These are phyloP conservation scores for Schizothorax lantsangensis DNA, from an alignment of 2,797 vertebrate genomes.

Conservation along the genomic window DNA sequence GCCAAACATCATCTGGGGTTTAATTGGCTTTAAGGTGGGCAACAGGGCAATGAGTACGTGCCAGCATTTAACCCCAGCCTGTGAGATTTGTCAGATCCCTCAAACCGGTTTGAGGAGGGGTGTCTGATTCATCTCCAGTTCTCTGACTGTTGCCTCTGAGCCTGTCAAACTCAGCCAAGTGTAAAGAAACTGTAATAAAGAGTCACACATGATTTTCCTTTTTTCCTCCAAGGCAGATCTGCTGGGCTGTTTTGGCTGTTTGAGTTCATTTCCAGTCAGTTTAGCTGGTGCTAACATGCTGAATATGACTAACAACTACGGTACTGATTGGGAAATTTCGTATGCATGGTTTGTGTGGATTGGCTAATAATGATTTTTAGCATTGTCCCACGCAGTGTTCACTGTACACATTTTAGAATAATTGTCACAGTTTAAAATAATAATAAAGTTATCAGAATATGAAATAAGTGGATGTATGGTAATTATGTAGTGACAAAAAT, in stretches of 20 bases:
- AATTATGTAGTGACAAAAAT: background rate
- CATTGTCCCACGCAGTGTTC: background rate
- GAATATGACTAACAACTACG: background rate
- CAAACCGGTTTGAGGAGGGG: background rate
- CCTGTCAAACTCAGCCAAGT: conserved; percentile 51
- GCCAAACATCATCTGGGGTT: conserved; percentile 36
- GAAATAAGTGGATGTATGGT: background rate
- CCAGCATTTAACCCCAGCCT: conserved; percentile 31
- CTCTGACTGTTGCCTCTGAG: conserved; percentile 39
- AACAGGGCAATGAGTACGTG: conserved; percentile 44
- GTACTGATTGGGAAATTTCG: background rate
- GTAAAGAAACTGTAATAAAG: conserved; percentile 36
- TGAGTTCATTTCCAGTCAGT: background rate
- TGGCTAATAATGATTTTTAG: background rate
- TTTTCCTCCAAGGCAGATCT: background rate
- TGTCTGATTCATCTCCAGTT: conserved; percentile 59
- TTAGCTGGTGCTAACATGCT: background rate
- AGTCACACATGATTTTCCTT: conserved; percentile 4
- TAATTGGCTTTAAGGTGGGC: conserved; percentile 59
- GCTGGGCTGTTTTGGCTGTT: conserved; percentile 3
- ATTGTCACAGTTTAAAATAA: background rate
- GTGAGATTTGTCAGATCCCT: conserved; percentile 5
- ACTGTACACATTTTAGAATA: background rate
- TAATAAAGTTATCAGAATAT: background rate
- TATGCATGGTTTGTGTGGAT: background rate